phyloP scores from a whole-genome alignment of 2,113 vertebrate genomes.

The Aspiorhynchus laticeps region DNA sequence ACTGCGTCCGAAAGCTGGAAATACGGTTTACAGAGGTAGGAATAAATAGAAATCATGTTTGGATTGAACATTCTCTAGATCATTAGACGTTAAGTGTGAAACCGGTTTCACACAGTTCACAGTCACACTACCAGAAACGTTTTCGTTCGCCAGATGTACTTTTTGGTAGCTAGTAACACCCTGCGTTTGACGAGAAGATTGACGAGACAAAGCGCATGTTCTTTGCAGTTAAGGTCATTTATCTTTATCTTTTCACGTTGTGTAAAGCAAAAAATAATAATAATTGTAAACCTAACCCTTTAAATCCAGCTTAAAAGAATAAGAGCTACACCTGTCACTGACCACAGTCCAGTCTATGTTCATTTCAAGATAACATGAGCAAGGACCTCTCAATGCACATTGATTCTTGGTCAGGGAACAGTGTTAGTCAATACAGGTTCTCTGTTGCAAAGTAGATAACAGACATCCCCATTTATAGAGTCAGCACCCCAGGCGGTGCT shows the following conservation, averaged over 20 bases:
- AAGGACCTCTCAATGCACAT: slow-evolving; percentile 23
- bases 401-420: slow-evolving; percentile 21
- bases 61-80: background rate
- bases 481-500: background rate
- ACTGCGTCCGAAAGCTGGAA: background rate
- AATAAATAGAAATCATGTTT: background rate
- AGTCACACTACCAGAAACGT: too few species aligned
- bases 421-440: slow-evolving; percentile 12
- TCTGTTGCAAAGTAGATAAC: slow-evolving; percentile 21
- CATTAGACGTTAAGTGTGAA: too few species aligned
- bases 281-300: background rate
- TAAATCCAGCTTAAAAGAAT: background rate
- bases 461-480: slow-evolving; percentile 25
- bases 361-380: background rate
- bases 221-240: background rate
- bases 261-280: background rate
- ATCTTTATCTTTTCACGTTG: background rate
- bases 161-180: background rate
- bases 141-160: background rate
- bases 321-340: background rate
- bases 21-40: background rate
- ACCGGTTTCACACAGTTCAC: too few species aligned
- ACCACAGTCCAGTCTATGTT: background rate
- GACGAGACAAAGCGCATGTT: background rate
- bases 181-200: too few species aligned